phyloP scores from a whole-genome alignment of 2,797 vertebrate genomes.

The Sparidentex hasta region DNA sequence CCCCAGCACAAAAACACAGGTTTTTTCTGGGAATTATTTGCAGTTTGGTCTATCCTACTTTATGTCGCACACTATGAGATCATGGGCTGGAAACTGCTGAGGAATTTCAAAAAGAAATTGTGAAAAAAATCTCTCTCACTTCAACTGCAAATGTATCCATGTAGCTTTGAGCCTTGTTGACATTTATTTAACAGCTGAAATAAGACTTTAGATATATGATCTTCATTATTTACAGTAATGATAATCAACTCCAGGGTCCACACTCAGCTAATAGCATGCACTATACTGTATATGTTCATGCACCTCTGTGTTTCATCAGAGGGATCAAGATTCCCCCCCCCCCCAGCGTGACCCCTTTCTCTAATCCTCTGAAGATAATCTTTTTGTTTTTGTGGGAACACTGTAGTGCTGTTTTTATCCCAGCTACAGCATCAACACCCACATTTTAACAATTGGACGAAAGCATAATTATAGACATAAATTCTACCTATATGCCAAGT shows the following conservation, averaged over 20 bases:
- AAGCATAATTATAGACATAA: conserved; percentile 1
- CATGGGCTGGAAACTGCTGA: conserved; percentile 67
- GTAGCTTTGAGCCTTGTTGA: not conserved
- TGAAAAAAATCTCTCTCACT: not conserved
- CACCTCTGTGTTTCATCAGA: conserved; percentile 52
- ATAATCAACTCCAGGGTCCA: conserved; percentile 4
- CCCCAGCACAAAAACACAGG: conserved; percentile 81
- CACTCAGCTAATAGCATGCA: not conserved
- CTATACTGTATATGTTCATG: conserved; percentile 25
- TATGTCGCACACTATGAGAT: conserved; percentile 8
- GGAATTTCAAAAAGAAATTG: not conserved
- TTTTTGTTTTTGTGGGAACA: conserved; percentile 80
- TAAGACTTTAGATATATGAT: conserved; percentile 5
- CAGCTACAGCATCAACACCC: conserved; percentile 39
- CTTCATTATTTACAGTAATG: not conserved
- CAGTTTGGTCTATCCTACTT: conserved; percentile 14
- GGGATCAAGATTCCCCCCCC: conserved; percentile 52
- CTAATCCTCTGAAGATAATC: conserved; percentile 82
- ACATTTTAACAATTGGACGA: conserved; percentile 26
- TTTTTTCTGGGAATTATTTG: conserved; percentile 66
- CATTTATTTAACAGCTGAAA: not conserved
- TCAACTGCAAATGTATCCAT: not conserved
- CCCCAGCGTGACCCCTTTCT: conserved; percentile 72
- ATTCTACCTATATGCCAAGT: not conserved
- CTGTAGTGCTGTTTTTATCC: conserved; percentile 53